Evolutionary conservation across 1,140 invertebrate species (phyloP), one percentile per base, ranked within the genome.

Genomic region (Batillaria attramentaria): DNA sequence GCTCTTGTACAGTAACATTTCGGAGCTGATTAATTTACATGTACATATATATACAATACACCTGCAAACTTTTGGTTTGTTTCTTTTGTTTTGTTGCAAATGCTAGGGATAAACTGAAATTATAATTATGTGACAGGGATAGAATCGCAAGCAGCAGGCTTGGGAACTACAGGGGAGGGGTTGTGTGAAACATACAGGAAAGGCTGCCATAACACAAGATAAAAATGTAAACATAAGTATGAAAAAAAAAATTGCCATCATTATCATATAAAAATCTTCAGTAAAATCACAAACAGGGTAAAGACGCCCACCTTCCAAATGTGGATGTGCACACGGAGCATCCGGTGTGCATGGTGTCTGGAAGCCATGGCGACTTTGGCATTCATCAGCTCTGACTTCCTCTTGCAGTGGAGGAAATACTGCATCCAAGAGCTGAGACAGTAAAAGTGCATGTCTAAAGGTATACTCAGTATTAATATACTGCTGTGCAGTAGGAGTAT

Each of bases 381-480:
- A 62, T 85, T 42, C 35, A 87, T 72, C 6, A 42, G 70, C 57
- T 76, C 57, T 68, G 79, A 78, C 78, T 89, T 88, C 60, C 79
- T 72, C 50, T 80, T 85, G 46, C 82, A 81, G n/a, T n/a, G n/a
- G n/a, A 90, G 54, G 81, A 88, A 87, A 72, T 88, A 89, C 78
- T 86, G 86, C 79, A 89, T 83, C 85, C 86, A 87, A 39, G 86
- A 82, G n/a, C 88, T 89, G 81, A 37, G 72, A 78, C 41, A 66
- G 24, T n/a, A 60, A 60, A 6, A 60, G 6, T 28, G 6, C 57
- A 60, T 60, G 20, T 28, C 6, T 28, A 60, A 60, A 35, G 42
- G 3, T 1, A 18, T 42, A n/a, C 35, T 42, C 2, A 16, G 8
- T 70, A 0, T 20, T 18, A 18, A 42, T 4, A 70, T 10, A 20